Evolutionary conservation across 2,113 vertebrate genomes (phyloP), one percentile per base, ranked within the genome.

Genomic region (Nannospalax galili): DNA sequence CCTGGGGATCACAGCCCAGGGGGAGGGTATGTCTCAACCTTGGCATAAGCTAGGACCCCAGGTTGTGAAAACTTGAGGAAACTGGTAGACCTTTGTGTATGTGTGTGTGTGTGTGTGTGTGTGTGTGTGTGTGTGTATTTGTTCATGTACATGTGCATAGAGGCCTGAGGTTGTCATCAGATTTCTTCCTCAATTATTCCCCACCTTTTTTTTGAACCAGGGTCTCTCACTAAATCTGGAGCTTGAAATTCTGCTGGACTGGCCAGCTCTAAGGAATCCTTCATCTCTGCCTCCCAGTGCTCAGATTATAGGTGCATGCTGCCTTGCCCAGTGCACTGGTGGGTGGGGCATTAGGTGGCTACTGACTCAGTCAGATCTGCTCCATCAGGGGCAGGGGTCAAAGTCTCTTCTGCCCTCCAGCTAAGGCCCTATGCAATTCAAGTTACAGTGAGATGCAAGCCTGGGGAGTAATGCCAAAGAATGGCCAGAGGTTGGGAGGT

Each of bases 331-430:
- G 40, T 37, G 48, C 48, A 52, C 48, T 52, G 48, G 48, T 52
- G 48, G 48, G 48, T 52, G 48, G 48, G 48, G 48, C 48, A 52
- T 11, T 11, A 52, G 48, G 48, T 52, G 48, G 48, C 48, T 52
- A 52, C 48, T 52, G 48, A 11, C 48, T 52, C 48, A 52, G 48
- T 11, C 48, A 52, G 48, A 45, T 73, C 85, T 42, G 65, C 7
- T 16, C 30, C 9, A 74, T 42, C 32, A 9, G 52, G 9, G 17
- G 45, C 79, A 64, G 14, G 40, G 15, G 24, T 42, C 4, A 4
- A 88, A 62, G n/a, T 32, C 91, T 96, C 82, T 52, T 64, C 65
- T 85, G 65, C 70, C 78, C 73, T 40, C 65, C 45, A 40, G 74
- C 5, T 69, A 62, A 64, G 9, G 52, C 20, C 81, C 32, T 73